These are phyloP conservation scores for Adoxophyes honmai DNA, from an alignment of 1,140 invertebrate genomes.

Conservation along the genomic window DNA sequence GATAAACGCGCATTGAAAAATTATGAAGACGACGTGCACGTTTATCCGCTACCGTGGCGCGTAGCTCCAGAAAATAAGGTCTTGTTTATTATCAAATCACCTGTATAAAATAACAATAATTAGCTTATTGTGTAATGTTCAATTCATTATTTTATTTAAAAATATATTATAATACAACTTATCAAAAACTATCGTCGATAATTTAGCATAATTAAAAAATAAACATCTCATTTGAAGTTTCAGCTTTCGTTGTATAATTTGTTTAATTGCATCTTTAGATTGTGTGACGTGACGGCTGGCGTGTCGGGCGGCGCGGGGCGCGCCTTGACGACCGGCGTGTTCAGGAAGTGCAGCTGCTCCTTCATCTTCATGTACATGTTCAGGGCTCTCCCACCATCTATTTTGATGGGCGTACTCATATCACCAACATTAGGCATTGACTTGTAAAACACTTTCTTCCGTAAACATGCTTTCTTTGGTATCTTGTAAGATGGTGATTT, in stretches of 20 bases:
- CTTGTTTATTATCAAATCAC: too few relatives aligned
- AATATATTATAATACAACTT: too few relatives aligned
- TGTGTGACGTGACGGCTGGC: slow-evolving; percentile 52
- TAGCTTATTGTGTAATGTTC: too few relatives aligned
- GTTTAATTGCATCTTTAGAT: slow-evolving; percentile 60
- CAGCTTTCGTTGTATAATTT: slow-evolving; percentile 47
- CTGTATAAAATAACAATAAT: too few relatives aligned
- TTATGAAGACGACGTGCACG: too few relatives aligned
- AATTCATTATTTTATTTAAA: too few relatives aligned
- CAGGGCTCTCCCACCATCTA: slow-evolving; percentile 38
- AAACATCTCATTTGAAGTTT: too few relatives aligned
- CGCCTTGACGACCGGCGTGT: slow-evolving; percentile 45
- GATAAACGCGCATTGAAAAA: too few relatives aligned
- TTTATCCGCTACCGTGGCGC: too few relatives aligned
- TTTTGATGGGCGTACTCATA: slow-evolving; percentile 37
- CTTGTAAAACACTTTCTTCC: slow-evolving; percentile 54
- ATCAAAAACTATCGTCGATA: too few relatives aligned
- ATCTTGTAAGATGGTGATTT: slow-evolving; percentile 61
- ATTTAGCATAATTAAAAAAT: too few relatives aligned
- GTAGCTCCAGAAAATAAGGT: too few relatives aligned
- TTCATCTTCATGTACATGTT: slow-evolving; percentile 65
- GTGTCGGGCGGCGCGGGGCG: slow-evolving; percentile 34
- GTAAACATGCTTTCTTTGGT: slow-evolving; percentile 50
- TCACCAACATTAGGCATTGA: slow-evolving; percentile 53
- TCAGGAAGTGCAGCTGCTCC: slow-evolving; percentile 59